Base-by-base conservation (phyloP, 2,888 invertebrate species). In the Arctia plantaginis region DNA sequence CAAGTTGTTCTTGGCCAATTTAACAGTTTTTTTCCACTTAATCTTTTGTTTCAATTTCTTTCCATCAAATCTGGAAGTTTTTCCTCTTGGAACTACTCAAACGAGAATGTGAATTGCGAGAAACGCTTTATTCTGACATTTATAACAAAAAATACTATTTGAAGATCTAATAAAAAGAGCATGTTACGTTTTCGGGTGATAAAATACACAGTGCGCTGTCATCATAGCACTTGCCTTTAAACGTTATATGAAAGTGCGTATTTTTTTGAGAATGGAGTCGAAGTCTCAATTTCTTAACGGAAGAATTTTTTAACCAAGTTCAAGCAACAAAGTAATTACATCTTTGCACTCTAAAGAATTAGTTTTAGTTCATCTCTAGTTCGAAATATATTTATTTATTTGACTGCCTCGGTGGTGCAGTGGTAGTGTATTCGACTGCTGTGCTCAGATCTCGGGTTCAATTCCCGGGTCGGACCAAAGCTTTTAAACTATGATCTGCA, bases 281-380 rank as follows among this genome's bases (percentile, higher is more conserved):
- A 51, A 69, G 23, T 35, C 35, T 67, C 30, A 33, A 69, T 69
- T 69, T 51, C 33, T 51, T 69, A 69, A n/a, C 23, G 51, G 13
- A 47, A 69, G 23, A n/a, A 33, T 67, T 69, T 66, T 51, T 51
- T 13, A 69, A 69, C 3, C 33, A n/a, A n/a, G 23, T 51, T 44
- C 13, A 39, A 51, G 51, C n/a, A n/a, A 55, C 51, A n/a, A 69
- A 69, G n/a, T 69, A 51, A 47, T 69, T 23, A 55, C n/a, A 55
- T 35, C 35, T 69, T 30, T 27, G 30, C 30, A 44, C 23, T 30
- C 23, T 44, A 20, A 12, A 27, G 4, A 44, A n/a, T 6, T 10
- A 44, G 10, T 67, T 6, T 3, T 0, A 41, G n/a, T 66, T 23
- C 51, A 39, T 66, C n/a, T n/a, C 35, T 39, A 13, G 20, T 23